Base-by-base conservation (phyloP, 2,797 vertebrate genomes). In the Siniperca undulata region DNA sequence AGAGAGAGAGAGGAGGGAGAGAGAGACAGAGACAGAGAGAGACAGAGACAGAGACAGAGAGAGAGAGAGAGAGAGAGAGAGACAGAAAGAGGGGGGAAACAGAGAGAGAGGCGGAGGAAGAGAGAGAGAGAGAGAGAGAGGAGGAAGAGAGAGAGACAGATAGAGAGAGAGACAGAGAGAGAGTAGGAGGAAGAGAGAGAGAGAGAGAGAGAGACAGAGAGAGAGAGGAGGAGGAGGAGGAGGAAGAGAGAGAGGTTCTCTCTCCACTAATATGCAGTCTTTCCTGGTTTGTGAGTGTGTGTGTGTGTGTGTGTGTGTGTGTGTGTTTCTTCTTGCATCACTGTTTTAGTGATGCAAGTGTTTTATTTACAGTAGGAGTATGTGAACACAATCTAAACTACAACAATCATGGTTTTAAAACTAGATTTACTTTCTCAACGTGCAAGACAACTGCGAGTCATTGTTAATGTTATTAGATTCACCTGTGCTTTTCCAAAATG, bases 211-310 rank as follows among this genome's bases (percentile, higher is more conserved):
- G 27, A 24, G 1, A 11, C 64, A 69, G 13, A 14, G 42, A 34
- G 36, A 44, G 72, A 42, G 24, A 22, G 24, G 24, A 19, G n/a
- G 9, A 59, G 24, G 42, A 36, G 22, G 9, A 17, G 13, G 73
- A 38, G 48, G n/a, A n/a, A 42, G 34, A 24, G 46, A 64, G 61
- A 56, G 72, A 50, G 7, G 38, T 36, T 27, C 50, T 80, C 53
- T 59, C 52, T 55, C 56, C 56, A 24, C 40, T 24, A 34, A 66
- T 17, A 55, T 34, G 14, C 72, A 66, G 72, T 50, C 2, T 6
- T 48, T 73, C 2, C 55, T 70, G 38, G 36, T 67, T 27, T 27
- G 27, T 27, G 27, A 1, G 36, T 46, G 27, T 27, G 27, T 27
- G 27, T 27, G 27, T 27, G 27, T 27, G 27, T 27, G 27, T 27